Conservation (phyloP, 2,797 vertebrate genomes). For the Chlorospingus semifuscus region DNA sequence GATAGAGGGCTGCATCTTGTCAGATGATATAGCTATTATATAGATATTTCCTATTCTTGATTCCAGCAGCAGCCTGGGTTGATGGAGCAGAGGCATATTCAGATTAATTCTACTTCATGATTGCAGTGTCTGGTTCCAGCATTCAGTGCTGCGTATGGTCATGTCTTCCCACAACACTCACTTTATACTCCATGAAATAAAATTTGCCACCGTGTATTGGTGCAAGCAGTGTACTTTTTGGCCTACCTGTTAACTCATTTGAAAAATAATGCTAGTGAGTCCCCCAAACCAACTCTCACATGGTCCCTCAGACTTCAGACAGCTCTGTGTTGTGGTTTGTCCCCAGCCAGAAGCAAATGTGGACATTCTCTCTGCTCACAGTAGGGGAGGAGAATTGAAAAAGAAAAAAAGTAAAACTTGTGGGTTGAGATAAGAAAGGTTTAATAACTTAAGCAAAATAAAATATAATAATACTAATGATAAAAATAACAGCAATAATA, state of each 20-base stretch:
- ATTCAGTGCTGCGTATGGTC: not conserved
- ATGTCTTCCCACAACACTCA: not conserved
- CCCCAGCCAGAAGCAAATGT: not conserved
- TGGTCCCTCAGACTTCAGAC: not conserved
- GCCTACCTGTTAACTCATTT: not conserved
- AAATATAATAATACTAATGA: not conserved
- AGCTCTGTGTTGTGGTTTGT: not conserved
- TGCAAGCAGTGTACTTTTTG: not conserved
- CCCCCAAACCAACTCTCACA: not conserved
- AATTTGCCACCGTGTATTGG: rapidly evolving
- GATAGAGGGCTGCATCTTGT: not conserved
- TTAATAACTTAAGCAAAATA: not conserved
- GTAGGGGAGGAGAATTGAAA: not conserved
- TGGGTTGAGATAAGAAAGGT: not conserved
- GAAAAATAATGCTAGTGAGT: not conserved
- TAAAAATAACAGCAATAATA: not conserved
- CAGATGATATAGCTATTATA: not conserved
- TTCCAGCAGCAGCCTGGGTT: not conserved
- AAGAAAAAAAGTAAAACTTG: not conserved
- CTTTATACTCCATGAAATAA: not conserved
- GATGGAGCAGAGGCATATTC: not conserved
- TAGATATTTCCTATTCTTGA: not conserved
- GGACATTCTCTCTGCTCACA: not conserved
- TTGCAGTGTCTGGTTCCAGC: not conserved
- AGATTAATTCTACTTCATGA: not conserved